These are phyloP conservation scores for Drosophila sechellia DNA, from an alignment of 1,140 invertebrate species.

Conservation along the genomic window DNA sequence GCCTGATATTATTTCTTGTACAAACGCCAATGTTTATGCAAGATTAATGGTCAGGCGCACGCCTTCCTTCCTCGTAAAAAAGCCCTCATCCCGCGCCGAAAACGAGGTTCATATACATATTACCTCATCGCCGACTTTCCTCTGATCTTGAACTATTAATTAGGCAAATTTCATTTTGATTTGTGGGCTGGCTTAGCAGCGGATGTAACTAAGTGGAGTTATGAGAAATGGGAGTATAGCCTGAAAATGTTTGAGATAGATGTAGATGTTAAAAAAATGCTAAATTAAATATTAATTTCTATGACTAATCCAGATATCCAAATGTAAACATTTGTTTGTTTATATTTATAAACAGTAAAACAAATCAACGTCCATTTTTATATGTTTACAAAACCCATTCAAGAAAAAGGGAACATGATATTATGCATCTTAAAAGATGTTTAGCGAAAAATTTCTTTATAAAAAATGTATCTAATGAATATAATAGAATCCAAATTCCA, in stretches of 20 bases:
- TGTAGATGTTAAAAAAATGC: neutral
- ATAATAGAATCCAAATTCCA: slow-evolving; percentile 30
- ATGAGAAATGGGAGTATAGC: neutral
- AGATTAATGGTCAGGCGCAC: slow-evolving; percentile 81
- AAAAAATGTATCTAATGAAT: slow-evolving; percentile 17
- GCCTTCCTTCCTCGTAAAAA: slow-evolving; percentile 50
- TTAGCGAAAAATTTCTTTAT: neutral
- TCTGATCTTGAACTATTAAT: slow-evolving; percentile 64
- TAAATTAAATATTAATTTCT: neutral
- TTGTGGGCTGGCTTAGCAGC: slow-evolving; percentile 46
- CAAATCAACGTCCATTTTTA: too few relatives aligned
- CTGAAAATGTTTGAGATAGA: slow-evolving; percentile 12
- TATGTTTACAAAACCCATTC: neutral
- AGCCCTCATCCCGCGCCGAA: slow-evolving; percentile 9
- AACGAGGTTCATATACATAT: slow-evolving; percentile 24
- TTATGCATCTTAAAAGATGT: neutral
- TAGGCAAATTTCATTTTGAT: slow-evolving; percentile 60
- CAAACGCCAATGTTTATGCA: slow-evolving; percentile 71
- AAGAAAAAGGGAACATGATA: neutral
- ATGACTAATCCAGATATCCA: too few relatives aligned
- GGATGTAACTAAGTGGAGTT: slow-evolving; percentile 44
- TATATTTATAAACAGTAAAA: neutral
- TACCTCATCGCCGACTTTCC: slow-evolving; percentile 38
- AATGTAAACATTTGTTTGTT: neutral
- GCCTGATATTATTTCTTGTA: slow-evolving; percentile 62